Percentiles rank a stretch among this genome's conserved stretches.
phyloP scores from a whole-genome alignment of 2,797 vertebrate genomes.

The Carapus acus region DNA sequence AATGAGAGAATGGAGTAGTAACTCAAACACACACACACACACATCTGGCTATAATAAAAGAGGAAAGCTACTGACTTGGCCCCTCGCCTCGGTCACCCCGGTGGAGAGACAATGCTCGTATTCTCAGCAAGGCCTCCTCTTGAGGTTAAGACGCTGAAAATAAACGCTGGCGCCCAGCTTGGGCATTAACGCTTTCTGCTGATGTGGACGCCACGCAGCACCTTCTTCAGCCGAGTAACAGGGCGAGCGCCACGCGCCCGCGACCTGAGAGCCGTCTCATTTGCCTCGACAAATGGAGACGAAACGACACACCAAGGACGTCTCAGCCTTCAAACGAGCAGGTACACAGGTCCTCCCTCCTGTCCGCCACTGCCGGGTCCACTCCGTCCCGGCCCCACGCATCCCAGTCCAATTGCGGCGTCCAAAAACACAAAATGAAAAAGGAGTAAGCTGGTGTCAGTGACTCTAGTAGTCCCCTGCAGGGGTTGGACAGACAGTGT shows the following conservation, averaged over 20 bases:
- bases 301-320: slow-evolving; percentile 38
- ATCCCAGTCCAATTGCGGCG: slow-evolving; percentile 15
- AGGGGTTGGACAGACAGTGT: slow-evolving; percentile 25
- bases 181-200: slow-evolving; percentile 35
- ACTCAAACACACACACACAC: background rate
- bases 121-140: slow-evolving; percentile 38
- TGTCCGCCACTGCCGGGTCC: too few species aligned
- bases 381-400: too few species aligned
- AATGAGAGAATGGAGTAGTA: slow-evolving; percentile 17
- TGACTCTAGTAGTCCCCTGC: slow-evolving; percentile 23
- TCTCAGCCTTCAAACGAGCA: slow-evolving; percentile 40
- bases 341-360: slow-evolving; percentile 20
- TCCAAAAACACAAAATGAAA: slow-evolving; percentile 14
- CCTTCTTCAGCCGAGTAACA: slow-evolving; percentile 56
- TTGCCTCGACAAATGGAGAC: slow-evolving; percentile 37
- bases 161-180: background rate
- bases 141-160: background rate
- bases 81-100: slow-evolving; percentile 2
- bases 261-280: slow-evolving; percentile 36
- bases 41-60: slow-evolving; percentile 55
- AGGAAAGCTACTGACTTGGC: slow-evolving; percentile 29
- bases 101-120: slow-evolving; percentile 42
- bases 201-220: slow-evolving; percentile 34
- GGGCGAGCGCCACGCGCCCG: too few species aligned
- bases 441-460: slow-evolving; percentile 13